Base-by-base conservation (phyloP, 92 coral and sea anemone genomes). In the Chrysogorgia sp. region DNA sequence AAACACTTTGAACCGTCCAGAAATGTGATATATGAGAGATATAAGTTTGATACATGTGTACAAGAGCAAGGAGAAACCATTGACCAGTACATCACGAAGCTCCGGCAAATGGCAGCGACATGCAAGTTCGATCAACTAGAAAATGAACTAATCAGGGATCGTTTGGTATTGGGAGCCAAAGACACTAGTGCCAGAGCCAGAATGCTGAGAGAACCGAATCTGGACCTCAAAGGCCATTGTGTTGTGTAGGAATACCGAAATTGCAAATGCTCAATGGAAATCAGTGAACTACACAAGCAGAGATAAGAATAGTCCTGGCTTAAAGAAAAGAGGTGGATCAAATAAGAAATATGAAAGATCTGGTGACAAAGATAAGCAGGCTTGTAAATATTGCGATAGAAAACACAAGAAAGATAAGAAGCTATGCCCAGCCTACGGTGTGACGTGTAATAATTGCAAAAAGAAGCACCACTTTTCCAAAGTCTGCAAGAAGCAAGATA, bases 401-500 rank as follows among this genome's bases (percentile, higher is more conserved):
- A 64, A 35, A 17, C 71, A 34, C 19, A 34, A 34, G 7, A 35
- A 17, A 35, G 48, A 35, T 35, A 35, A 33, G 0, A 29, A 32
- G 29, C 40, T 30, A 28, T 64, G 71, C 24, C 48, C 48, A 10
- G 71, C 71, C 17, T 64, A 64, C 21, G 48, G 71, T 14, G 50
- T 17, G 47, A 33, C 71, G 3, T 64, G 71, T 29, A 64, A 35
- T 64, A 64, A 64, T 2, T 64, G 71, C 21, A 34, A 34, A 28
- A 64, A 33, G 37, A 34, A 35, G 22, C 48, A 33, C 21, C 49
- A 64, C 33, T 64, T 64, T 29, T 12, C 71, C 2, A 32, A 34
- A 64, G 71, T 61, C 2, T 61, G 67, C 19, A 61, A 61, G 29
- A 37, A 61, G 67, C 30, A 29, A 61, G 67, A 28, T 12, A 61